These are phyloP conservation scores for Tetramorium simillimum DNA, from an alignment of 1,140 invertebrate genomes.

Conservation along the genomic window DNA sequence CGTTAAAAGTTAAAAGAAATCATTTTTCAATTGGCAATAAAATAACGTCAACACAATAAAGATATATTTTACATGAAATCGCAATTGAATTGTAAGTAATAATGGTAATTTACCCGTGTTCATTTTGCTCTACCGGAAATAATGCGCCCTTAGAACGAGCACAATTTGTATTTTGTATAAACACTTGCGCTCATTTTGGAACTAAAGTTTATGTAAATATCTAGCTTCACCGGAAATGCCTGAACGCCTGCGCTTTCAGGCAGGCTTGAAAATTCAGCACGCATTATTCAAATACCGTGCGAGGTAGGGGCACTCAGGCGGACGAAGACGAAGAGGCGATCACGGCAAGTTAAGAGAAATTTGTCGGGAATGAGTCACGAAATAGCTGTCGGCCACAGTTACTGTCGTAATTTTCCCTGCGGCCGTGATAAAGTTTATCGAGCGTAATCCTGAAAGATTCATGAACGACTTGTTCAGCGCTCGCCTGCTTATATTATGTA, in stretches of 20 bases:
- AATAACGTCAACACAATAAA: not conserved
- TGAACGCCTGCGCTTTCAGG: slow-evolving; percentile 20
- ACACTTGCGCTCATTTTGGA: slow-evolving; percentile 10
- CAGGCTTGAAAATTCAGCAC: slow-evolving; percentile 52
- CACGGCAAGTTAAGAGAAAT: slow-evolving; percentile 61
- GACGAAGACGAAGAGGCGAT: slow-evolving; percentile 59
- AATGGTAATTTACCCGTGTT: not conserved
- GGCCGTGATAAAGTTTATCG: slow-evolving; percentile 70
- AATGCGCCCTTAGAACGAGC: not conserved
- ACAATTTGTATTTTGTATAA: slow-evolving; percentile 38
- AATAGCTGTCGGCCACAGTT: slow-evolving; percentile 61
- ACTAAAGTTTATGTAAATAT: slow-evolving; percentile 30
- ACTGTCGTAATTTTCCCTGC: slow-evolving; percentile 62
- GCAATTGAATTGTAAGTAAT: not conserved
- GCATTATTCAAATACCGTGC: slow-evolving; percentile 50
- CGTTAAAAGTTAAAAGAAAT: not conserved
- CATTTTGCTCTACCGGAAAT: not conserved
- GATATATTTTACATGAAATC: not conserved
- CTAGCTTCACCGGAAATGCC: slow-evolving; percentile 21
- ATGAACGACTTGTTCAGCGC: slow-evolving; percentile 62
- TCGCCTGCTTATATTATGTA: slow-evolving; percentile 46
- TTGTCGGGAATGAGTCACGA: slow-evolving; percentile 63
- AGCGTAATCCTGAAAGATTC: slow-evolving; percentile 68
- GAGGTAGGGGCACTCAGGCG: slow-evolving; percentile 34
- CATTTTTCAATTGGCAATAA: not conserved